Evolutionary conservation across 2,888 invertebrate genomes (phyloP), one percentile per base, ranked within the genome.

Genomic region (Leptopilina syphax): DNA sequence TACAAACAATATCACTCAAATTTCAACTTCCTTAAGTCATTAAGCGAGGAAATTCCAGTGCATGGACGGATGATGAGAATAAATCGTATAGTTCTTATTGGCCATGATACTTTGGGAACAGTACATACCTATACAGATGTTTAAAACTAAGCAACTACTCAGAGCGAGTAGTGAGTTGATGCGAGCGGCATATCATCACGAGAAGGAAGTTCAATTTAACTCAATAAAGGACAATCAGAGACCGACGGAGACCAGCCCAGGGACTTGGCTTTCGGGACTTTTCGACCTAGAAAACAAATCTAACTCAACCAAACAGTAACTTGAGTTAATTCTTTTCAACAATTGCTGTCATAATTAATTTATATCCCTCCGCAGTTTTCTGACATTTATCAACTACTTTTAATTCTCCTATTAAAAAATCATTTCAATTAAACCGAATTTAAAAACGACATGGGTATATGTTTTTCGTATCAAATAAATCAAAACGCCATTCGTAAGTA

Each of bases 171-270:
- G 90, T 89, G 91, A 91, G 91, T 91, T 92, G 91, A 92, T 92
- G 91, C 90, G 90, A 90, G 91, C 90, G 90, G 91, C 90, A 89
- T 92, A 92, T 91, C 92, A 92, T 91, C 92, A 91, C 91, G 92
- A 92, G 91, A 91, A 92, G 92, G 92, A 92, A 92, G 92, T 92
- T 89, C 92, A 92, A 92, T 92, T 92, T 91, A 92, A 92, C 91
- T 90, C 92, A 92, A 92, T 92, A 92, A 92, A 92, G 89, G 91
- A 92, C 91, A 92, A 92, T 92, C 92, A 92, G 91, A 92, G 92
- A 88, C 91, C 90, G 91, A 90, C 91, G 90, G 89, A 90, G 89
- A 91, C 86, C 89, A 89, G 88, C 86, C 85, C 85, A 85, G 87
- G 84, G 86, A 86, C 87, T 87, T 82, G 83, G 84, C 84, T 86